Conservation (phyloP, 2,888 invertebrate genomes). For the Podabrus alpinus region DNA sequence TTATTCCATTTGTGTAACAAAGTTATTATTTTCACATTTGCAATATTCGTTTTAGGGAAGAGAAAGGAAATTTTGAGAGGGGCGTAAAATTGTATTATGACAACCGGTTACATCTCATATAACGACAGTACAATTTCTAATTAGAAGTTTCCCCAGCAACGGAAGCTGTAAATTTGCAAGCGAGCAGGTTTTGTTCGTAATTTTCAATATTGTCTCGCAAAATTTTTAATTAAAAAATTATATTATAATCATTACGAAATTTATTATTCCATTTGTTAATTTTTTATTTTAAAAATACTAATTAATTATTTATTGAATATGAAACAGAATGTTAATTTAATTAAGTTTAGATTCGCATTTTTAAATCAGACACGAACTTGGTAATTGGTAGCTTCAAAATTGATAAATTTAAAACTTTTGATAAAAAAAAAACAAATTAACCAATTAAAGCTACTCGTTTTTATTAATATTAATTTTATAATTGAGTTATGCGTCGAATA, state of each 20-base stretch:
- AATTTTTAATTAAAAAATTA: slow-evolving; percentile 11
- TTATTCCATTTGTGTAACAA: neutral
- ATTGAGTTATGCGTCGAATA: too few species aligned
- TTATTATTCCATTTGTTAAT: neutral
- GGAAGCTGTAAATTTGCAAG: slow-evolving; percentile 29
- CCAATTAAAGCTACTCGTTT: neutral
- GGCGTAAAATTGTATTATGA: slow-evolving; percentile 42
- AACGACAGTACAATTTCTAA: slow-evolving; percentile 51
- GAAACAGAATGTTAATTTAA: neutral
- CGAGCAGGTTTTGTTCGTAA: slow-evolving; percentile 18
- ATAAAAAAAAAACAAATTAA: neutral
- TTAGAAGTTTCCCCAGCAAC: slow-evolving; percentile 51
- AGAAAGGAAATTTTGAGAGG: slow-evolving; percentile 13
- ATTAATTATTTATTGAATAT: neutral
- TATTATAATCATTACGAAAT: neutral
- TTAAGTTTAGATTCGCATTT: neutral
- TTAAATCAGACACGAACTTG: neutral
- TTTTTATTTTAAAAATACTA: neutral
- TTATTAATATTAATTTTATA: neutral
- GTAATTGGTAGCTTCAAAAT: neutral
- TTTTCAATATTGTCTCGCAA: slow-evolving; percentile 16
- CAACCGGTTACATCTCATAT: slow-evolving; percentile 47
- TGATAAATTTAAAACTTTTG: neutral
- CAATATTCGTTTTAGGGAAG: slow-evolving; percentile 9
- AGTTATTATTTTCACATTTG: slow-evolving; percentile 1